Percentiles rank a stretch among this genome's conserved stretches.
Evolutionary conservation across 1,140 invertebrate species (phyloP).

Genomic region (Heliconius congener): DNA sequence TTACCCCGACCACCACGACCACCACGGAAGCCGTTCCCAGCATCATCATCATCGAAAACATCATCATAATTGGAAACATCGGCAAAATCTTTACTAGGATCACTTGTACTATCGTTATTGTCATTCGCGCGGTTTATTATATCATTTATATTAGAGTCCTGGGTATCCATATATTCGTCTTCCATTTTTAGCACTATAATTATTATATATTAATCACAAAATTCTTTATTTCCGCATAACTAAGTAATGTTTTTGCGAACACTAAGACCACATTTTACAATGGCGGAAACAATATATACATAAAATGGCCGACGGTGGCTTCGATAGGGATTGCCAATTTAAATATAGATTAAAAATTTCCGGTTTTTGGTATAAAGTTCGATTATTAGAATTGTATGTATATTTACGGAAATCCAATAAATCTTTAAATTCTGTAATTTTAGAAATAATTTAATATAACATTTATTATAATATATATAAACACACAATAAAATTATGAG

Average conservation of each 20-base stretch:
- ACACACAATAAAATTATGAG: too few relatives aligned
- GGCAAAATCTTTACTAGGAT: conserved; percentile 55
- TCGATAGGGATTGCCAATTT: conserved; percentile 26
- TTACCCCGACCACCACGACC: conserved; percentile 81
- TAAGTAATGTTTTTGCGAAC: conserved; percentile 32
- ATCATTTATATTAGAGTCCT: conserved; percentile 57
- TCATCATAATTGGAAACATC: conserved; percentile 58
- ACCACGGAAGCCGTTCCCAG: conserved; percentile 67
- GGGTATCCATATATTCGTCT: conserved; percentile 69
- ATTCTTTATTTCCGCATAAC: conserved; percentile 63
- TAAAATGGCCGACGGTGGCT: conserved; percentile 43
- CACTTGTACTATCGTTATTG: conserved; percentile 46
- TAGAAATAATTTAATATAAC: too few relatives aligned
- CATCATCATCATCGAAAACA: conserved; percentile 63
- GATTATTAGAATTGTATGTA: background rate
- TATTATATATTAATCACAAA: conserved; percentile 45
- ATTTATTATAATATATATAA: too few relatives aligned
- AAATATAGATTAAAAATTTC: background rate
- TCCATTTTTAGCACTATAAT: conserved; percentile 55
- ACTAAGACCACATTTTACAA: conserved; percentile 41
- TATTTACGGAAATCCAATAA: background rate
- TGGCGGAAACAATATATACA: conserved; percentile 43
- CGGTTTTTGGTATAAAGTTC: conserved; percentile 9
- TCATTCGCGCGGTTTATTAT: conserved; percentile 49
- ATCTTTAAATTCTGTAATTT: too few relatives aligned